Percentiles rank a stretch among this genome's conserved stretches.
These are phyloP conservation scores for Neodiprion fabricii DNA, from an alignment of 1,140 invertebrate species.

Conservation along the genomic window DNA sequence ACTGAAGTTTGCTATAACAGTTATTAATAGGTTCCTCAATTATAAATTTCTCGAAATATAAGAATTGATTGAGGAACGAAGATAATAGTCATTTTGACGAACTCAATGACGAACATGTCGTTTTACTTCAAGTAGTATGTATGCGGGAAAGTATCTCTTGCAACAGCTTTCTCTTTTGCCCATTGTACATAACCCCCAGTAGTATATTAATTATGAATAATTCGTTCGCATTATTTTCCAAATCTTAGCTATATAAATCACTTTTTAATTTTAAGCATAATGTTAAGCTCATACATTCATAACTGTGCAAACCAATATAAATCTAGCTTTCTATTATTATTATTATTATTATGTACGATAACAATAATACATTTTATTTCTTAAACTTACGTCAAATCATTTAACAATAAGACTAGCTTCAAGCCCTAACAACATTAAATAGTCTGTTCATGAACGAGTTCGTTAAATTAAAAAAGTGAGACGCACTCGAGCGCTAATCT, in stretches of 20 bases:
- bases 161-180: not conserved
- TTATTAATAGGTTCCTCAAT: too few relatives aligned
- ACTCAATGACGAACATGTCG: too few relatives aligned
- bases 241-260: not conserved
- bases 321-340: not conserved
- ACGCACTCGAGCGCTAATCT: too few relatives aligned
- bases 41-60: too few relatives aligned
- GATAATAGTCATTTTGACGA: too few relatives aligned
- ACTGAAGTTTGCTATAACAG: too few relatives aligned
- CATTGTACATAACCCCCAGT: not conserved
- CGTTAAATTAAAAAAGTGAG: too few relatives aligned
- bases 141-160: too few relatives aligned
- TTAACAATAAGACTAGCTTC: not conserved
- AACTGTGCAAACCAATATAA: not conserved
- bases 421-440: too few relatives aligned
- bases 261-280: not conserved
- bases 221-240: not conserved
- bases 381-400: not conserved
- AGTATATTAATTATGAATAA: conserved; percentile 9
- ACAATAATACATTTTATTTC: conserved; percentile 16
- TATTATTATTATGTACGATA: not conserved
- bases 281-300: not conserved
- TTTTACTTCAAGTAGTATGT: too few relatives aligned
- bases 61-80: too few relatives aligned
- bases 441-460: too few relatives aligned